These are phyloP conservation scores for Anguilla marmorata DNA, from an alignment of 2,797 vertebrate species.

Conservation along the genomic window DNA sequence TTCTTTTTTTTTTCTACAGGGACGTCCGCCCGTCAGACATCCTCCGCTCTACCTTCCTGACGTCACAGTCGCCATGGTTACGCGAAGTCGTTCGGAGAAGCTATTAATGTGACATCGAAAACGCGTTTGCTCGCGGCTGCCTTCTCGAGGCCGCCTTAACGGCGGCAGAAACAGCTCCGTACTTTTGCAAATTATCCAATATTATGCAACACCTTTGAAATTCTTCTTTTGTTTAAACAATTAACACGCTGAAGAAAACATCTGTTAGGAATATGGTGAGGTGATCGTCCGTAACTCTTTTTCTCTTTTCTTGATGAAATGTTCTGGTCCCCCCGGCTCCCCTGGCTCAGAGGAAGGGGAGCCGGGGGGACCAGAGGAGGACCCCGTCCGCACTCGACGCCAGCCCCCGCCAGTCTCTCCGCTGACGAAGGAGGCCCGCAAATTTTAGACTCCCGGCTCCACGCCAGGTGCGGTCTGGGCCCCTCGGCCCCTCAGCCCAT, in stretches of 20 bases:
- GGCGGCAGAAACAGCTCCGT: not conserved
- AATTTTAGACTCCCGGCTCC: constrained; percentile 41
- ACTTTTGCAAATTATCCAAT: not conserved
- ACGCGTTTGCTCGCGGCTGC: not conserved
- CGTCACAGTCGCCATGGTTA: constrained; percentile 61
- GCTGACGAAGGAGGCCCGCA: constrained; percentile 42
- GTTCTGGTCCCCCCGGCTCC: constrained; percentile 43
- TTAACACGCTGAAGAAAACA: not conserved
- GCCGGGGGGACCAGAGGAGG: constrained; percentile 48
- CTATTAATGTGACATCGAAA: constrained; percentile 42
- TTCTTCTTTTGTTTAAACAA: not conserved
- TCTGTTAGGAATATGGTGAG: not conserved
- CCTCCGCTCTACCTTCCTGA: not conserved
- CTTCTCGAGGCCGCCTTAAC: not conserved
- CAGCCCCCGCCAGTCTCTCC: constrained; percentile 43
- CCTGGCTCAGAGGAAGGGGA: constrained; percentile 57
- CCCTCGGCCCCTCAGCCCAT: not conserved
- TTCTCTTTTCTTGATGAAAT: constrained; percentile 38
- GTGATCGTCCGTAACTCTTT: not conserved
- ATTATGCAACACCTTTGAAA: not conserved
- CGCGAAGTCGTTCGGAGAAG: constrained; percentile 45
- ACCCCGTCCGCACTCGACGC: constrained; percentile 44
- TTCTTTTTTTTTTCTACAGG: not conserved
- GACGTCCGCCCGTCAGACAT: not conserved
- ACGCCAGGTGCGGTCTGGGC: constrained; percentile 40